A percentile compares a stretch with the other conserved stretches of the same genome.
These are phyloP conservation scores for Epinotia brunnichana DNA, from an alignment of 2,888 invertebrate genomes.

Conservation along the genomic window DNA sequence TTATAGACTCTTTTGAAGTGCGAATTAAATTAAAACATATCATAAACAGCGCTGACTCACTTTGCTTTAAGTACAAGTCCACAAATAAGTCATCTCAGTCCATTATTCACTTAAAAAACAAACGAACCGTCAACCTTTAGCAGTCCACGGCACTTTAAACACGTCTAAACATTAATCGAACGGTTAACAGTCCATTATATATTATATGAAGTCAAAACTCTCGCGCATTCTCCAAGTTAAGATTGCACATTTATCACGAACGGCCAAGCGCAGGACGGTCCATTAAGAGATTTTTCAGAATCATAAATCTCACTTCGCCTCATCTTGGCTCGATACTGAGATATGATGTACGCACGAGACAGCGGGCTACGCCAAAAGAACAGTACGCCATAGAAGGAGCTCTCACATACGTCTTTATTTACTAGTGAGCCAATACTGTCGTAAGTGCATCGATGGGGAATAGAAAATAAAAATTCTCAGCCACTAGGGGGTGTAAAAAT, in stretches of 20 bases:
- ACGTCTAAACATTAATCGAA: conserved; percentile 61
- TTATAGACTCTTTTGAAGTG: neutral
- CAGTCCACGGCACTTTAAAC: conserved; percentile 40
- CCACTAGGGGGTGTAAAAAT: conserved; percentile 36
- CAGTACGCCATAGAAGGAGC: neutral
- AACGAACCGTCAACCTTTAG: conserved; percentile 38
- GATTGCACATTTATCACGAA: conserved; percentile 82
- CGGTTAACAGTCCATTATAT: conserved; percentile 73
- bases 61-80: conserved; percentile 20
- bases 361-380: conserved; percentile 41
- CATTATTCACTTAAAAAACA: conserved; percentile 42
- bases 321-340: conserved; percentile 78
- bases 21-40: conserved; percentile 24
- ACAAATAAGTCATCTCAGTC: conserved; percentile 39
- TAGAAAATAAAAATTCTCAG: conserved; percentile 44
- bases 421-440: conserved; percentile 3
- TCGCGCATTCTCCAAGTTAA: conserved; percentile 80
- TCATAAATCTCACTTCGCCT: conserved; percentile 82
- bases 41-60: conserved; percentile 38
- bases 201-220: conserved; percentile 80
- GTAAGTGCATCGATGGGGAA: conserved; percentile 40
- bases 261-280: conserved; percentile 77
- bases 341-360: conserved; percentile 71
- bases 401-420: conserved; percentile 18
- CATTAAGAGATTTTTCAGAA: conserved; percentile 83